Evolutionary conservation across 2,888 invertebrate species (phyloP), one percentile per base, ranked within the genome.

Genomic region (Ellobium chinense): DNA sequence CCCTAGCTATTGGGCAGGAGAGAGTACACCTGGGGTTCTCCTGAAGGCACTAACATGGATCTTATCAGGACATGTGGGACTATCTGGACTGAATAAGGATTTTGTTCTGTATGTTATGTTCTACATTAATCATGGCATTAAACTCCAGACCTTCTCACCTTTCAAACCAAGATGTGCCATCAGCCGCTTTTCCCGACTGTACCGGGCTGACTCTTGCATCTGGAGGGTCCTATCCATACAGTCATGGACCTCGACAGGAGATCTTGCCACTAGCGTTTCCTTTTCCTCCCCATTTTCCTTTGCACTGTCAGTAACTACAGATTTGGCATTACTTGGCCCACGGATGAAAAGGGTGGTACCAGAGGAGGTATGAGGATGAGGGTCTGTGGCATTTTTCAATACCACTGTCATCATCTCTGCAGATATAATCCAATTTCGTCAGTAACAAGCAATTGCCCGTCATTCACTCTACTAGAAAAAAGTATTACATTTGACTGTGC

Each of bases 321-420:
- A 9, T 31, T 46, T 36, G 27, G n/a, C 9, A n/a, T 29, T 2
- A 9, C 1, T 3, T 27, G 56, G 7, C 7, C 18, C 21, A 0
- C 29, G 65, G 18, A 82, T 81, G 74, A 89, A 91, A 34, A 90
- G 78, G 2, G 89, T 89, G 4, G 89, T 87, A 29, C 89, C 91
- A 36, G 86, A 82, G 73, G 89, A 89, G 9, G 72, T 54, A 21
- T 87, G 85, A 31, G 88, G 87, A 7, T 69, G 74, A 27, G 79
- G 80, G 7, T 83, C 76, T 1, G 82, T 82, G 18, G 86, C 83
- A 81, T 87, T 89, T 81, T 91, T 91, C 80, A 88, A 84, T 2
- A 90, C 87, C 54, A 89, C 86, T 12, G 89, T 91, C 87, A 91
- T 87, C 63, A 87, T 39, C 56, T 82, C 91, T 91, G 46, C 18